Base-by-base conservation (phyloP, 2,888 invertebrate species). In the Drosophila mimetica region DNA sequence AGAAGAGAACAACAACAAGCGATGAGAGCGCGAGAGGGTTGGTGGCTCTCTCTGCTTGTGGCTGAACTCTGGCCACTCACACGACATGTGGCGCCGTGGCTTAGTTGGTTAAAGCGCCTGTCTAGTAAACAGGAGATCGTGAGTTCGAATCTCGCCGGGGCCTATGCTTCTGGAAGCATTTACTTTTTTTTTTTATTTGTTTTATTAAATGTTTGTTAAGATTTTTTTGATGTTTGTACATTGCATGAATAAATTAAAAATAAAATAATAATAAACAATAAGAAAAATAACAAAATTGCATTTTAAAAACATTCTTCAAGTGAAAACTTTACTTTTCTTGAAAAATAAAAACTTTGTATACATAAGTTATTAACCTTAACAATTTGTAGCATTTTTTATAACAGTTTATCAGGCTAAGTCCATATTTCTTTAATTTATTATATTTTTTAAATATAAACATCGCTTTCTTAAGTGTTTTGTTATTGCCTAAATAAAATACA, bases 41-140 rank as follows among this genome's bases (percentile, higher is more conserved):
- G 46, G 44, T 28, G 16, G 36, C 50, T 61, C 37, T 11, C 41
- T 54, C 18, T 55, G 59, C 37, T 58, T 76, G 41, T 76, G 0
- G 0, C 47, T 13, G 25, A 48, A 66, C 58, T 64, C 78, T 65
- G 59, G 51, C 34, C 41, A n/a, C 44, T 1, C 5, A 32, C 57
- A 36, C 46, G 18, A 14, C 76, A 48, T 58, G 57, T 37, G 91
- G 91, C 91, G 91, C 91, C 91, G 91, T 91, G 91, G 91, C 91
- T 91, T 91, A 91, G 91, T 91, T 91, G 91, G 91, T 91, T 91
- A 91, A 91, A 91, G 91, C 91, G 91, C 91, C 91, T 91, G 91
- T 91, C 91, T 91, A 91, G 91, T 91, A 91, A 91, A 91, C 91
- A 91, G 91, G 91, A 91, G 91, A 91, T 91, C 91, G 85, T 91